phyloP scores from a whole-genome alignment of 2,797 vertebrate genomes.

The Peromyscus melanophrys region DNA sequence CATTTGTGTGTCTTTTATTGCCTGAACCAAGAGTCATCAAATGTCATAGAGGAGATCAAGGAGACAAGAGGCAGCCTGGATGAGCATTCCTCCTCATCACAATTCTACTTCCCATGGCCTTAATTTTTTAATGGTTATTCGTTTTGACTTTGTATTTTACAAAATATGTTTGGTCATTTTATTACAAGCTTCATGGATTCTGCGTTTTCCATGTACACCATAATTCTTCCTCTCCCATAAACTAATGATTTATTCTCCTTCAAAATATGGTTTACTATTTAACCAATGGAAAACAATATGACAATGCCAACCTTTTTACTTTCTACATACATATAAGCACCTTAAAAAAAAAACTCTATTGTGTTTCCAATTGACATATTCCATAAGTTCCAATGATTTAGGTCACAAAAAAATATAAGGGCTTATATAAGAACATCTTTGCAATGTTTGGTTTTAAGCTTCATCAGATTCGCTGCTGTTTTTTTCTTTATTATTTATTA shows the following conservation, averaged over 20 bases:
- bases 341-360: neutral
- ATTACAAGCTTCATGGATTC: neutral
- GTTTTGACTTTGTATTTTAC: neutral
- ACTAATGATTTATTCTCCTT: conserved; percentile 1
- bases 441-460: neutral
- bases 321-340: accelerated
- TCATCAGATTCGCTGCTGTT: conserved; percentile 6
- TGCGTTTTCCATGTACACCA: neutral
- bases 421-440: neutral
- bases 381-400: neutral
- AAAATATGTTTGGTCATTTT: neutral
- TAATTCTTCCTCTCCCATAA: neutral
- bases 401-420: neutral
- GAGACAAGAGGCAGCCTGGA: neutral
- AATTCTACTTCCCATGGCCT: neutral
- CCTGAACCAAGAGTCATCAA: neutral
- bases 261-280: neutral
- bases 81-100: neutral
- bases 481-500: neutral
- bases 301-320: neutral
- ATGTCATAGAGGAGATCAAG: neutral
- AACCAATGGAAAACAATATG: neutral
- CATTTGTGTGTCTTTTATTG: neutral
- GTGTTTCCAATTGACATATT: neutral
- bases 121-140: neutral